Evolutionary conservation across 2,888 invertebrate genomes (phyloP).

Genomic region (Drosophila paucipuncta): DNA sequence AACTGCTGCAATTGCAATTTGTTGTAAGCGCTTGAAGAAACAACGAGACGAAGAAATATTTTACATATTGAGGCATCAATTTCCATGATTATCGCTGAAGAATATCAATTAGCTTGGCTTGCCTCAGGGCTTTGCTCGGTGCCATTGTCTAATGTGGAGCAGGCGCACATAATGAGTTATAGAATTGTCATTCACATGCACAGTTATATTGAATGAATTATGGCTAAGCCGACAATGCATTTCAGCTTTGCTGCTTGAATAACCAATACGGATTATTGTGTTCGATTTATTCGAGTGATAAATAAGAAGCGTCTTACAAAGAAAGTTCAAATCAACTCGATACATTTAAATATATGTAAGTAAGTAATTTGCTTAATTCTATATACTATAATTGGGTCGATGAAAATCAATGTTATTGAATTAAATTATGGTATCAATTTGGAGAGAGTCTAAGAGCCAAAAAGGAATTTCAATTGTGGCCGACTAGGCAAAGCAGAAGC

Average conservation of each 20-base stretch:
- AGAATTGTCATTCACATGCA: conserved; percentile 61
- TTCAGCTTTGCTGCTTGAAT: conserved; percentile 45
- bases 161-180: conserved; percentile 70
- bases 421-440: background rate
- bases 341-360: background rate
- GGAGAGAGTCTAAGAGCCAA: background rate
- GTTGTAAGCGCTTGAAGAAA: conserved; percentile 68
- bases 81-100: conserved; percentile 64
- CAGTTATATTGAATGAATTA: conserved; percentile 58
- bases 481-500: background rate
- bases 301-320: conserved; percentile 4
- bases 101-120: conserved; percentile 68
- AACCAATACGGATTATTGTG: conserved; percentile 31
- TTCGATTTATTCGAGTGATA: conserved; percentile 23
- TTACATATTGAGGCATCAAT: conserved; percentile 74
- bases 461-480: background rate
- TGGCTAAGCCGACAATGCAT: conserved; percentile 42
- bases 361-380: background rate
- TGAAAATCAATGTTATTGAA: background rate
- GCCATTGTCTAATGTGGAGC: conserved; percentile 69
- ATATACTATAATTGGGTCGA: background rate
- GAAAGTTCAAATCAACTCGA: conserved; percentile 5
- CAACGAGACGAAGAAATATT: conserved; percentile 70
- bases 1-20: conserved; percentile 77
- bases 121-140: conserved; percentile 8